These are phyloP conservation scores for Blastobasis lacticolella DNA, from an alignment of 2,888 invertebrate species.

Conservation along the genomic window DNA sequence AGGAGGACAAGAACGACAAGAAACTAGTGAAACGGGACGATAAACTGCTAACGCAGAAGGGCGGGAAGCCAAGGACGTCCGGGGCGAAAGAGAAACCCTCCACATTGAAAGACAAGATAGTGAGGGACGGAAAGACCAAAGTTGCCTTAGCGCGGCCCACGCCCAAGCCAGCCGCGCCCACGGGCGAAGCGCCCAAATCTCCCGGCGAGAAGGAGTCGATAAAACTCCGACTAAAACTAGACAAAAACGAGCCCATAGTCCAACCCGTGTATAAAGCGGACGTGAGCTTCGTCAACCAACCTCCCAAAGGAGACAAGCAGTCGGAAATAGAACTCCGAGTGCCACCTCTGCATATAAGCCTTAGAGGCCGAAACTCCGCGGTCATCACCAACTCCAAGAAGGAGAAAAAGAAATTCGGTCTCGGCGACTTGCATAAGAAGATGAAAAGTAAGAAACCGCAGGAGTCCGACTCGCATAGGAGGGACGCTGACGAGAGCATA, in stretches of 20 bases:
- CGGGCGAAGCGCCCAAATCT: constrained; percentile 44
- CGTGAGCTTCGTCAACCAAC: constrained; percentile 79
- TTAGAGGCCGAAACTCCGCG: constrained; percentile 88
- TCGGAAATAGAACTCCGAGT: constrained; percentile 83
- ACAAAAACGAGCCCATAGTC: constrained; percentile 86
- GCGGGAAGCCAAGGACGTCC: constrained; percentile 51
- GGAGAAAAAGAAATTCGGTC: constrained; percentile 73
- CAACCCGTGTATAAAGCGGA: constrained; percentile 87
- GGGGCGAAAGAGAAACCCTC: constrained; percentile 59
- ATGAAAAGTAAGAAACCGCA: constrained; percentile 63
- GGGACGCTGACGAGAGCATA: constrained; percentile 47
- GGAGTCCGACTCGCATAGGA: constrained; percentile 50
- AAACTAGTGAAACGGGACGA: constrained; percentile 39
- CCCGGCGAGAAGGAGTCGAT: constrained; percentile 80
- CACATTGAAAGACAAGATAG: constrained; percentile 54
- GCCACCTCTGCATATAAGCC: constrained; percentile 90
- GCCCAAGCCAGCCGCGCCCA: constrained; percentile 28
- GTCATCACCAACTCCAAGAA: constrained; percentile 87
- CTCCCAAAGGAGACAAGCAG: constrained; percentile 59
- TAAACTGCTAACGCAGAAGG: constrained; percentile 45
- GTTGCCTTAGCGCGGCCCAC: constrained; percentile 49
- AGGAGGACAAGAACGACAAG: constrained; percentile 35
- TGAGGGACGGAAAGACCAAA: constrained; percentile 57
- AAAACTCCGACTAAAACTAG: constrained; percentile 86
- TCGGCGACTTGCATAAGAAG: constrained; percentile 70